phyloP scores from a whole-genome alignment of 2,888 invertebrate genomes.

The Dioctria linearis region DNA sequence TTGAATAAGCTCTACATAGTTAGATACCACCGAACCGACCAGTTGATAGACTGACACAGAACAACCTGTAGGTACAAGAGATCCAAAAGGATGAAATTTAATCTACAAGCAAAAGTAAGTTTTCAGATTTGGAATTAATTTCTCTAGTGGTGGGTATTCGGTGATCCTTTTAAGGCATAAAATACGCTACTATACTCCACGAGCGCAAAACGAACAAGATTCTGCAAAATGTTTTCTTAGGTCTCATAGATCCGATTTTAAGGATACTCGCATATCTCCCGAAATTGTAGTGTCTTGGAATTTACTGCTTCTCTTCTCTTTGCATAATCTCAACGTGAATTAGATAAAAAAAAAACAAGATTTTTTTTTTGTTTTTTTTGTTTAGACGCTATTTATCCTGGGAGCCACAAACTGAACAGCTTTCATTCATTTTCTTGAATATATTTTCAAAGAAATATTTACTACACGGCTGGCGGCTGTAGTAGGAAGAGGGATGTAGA shows the following conservation, averaged over 20 bases:
- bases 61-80: no score
- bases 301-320: background rate
- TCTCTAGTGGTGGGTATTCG: background rate
- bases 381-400: slow-evolving; percentile 24
- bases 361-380: background rate
- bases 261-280: background rate
- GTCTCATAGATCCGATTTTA: slow-evolving; percentile 19
- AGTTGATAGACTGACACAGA: no score
- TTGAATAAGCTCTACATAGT: no score
- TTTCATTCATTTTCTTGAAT: slow-evolving; percentile 1
- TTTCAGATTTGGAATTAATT: slow-evolving; percentile 39
- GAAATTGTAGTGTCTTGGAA: slow-evolving; percentile 7
- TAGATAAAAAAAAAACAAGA: background rate
- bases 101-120: slow-evolving; percentile 32
- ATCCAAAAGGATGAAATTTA: background rate
- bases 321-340: background rate
- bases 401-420: slow-evolving; percentile 26
- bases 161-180: slow-evolving; percentile 30
- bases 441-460: no score
- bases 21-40: no score
- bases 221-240: slow-evolving; percentile 32
- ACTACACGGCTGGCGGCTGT: background rate
- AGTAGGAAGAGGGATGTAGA: background rate
- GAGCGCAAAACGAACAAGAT: background rate
- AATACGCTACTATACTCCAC: background rate